Evolutionary conservation across 2,113 vertebrate species (phyloP).

Genomic region (Peucedramus taeniatus): DNA sequence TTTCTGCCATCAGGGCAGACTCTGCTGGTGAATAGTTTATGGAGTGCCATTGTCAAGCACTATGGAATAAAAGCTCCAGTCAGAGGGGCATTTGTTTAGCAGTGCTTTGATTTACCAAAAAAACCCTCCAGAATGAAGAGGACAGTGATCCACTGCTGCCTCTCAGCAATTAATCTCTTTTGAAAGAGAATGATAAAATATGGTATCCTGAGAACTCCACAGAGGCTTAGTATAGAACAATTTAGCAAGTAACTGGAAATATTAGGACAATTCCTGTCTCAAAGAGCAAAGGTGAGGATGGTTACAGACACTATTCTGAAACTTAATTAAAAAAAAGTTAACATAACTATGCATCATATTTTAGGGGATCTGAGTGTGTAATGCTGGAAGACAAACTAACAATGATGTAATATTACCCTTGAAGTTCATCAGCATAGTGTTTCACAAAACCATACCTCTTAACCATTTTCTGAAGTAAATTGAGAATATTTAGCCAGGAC

Average conservation of each 20-base stretch:
- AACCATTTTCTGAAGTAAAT: background rate
- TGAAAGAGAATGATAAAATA: background rate
- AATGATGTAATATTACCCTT: background rate
- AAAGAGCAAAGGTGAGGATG: background rate
- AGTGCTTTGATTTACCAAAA: background rate
- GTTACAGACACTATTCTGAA: background rate
- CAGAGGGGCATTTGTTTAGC: background rate
- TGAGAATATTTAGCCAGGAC: background rate
- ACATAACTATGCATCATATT: background rate
- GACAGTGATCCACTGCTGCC: background rate
- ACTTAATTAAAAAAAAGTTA: background rate
- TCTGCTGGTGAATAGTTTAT: background rate
- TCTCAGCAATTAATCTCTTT: background rate
- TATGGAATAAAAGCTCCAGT: background rate
- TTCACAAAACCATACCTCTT: background rate
- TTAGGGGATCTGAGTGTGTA: background rate
- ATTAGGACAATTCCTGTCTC: background rate
- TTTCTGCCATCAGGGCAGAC: background rate
- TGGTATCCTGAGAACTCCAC: background rate
- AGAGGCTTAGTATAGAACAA: background rate
- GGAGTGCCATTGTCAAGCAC: background rate
- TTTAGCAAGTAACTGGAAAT: background rate
- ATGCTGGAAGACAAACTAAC: background rate
- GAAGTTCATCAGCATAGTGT: background rate
- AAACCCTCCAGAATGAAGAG: background rate